Evolutionary conservation across 35 echinoderm and acorn worm genomes (phyloP).

Genomic region (Apostichopus japonicus): DNA sequence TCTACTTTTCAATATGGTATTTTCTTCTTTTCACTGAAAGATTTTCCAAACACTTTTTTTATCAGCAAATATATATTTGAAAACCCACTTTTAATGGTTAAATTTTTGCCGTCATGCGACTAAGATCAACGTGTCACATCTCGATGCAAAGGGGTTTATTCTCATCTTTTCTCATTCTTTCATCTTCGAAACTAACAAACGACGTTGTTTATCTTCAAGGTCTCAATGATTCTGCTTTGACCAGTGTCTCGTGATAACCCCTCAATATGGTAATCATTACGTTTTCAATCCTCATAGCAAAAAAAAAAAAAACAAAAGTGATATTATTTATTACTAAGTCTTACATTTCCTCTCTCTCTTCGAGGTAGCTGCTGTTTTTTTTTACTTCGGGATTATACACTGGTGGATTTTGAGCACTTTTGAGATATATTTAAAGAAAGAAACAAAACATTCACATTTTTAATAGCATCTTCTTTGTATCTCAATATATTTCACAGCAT

Average conservation of each 20-base stretch:
- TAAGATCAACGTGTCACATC: neutral
- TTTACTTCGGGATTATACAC: too few species aligned
- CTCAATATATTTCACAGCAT: too few species aligned
- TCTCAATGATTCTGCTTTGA: neutral
- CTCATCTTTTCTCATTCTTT: neutral
- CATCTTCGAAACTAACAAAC: neutral
- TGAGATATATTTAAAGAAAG: too few species aligned
- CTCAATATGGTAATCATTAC: neutral
- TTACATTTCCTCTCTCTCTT: too few species aligned
- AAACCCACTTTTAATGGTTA: neutral
- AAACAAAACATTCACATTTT: too few species aligned
- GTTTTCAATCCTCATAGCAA: slow-evolving; percentile 3
- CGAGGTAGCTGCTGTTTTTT: too few species aligned
- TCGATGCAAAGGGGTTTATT: neutral
- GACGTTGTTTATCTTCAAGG: slow-evolving; percentile 8
- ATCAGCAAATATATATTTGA: neutral
- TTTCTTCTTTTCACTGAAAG: neutral
- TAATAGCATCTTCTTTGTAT: too few species aligned
- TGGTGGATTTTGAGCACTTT: too few species aligned
- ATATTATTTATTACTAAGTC: neutral
- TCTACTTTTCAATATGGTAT: neutral
- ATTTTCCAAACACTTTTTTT: neutral
- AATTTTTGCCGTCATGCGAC: neutral
- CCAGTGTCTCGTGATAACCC: neutral
- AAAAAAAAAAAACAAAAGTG: neutral